Evolutionary conservation across 1,140 invertebrate species (phyloP).

Genomic region (Dolichoris vasculosae): DNA sequence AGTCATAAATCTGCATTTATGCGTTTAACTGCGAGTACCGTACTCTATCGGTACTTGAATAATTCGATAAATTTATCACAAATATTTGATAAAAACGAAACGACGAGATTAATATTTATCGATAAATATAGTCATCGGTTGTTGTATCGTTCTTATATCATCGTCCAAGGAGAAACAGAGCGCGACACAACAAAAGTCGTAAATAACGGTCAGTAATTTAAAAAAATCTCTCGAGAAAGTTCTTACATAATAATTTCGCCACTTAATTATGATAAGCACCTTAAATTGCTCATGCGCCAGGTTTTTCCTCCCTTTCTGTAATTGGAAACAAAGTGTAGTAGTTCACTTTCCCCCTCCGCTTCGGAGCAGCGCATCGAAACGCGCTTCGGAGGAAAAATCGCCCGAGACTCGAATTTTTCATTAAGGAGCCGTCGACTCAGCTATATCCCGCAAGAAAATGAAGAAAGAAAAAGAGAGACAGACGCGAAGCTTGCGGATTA

Average conservation of each 20-base stretch:
- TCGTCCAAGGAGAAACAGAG: neutral
- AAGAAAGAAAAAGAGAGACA: conserved; percentile 48
- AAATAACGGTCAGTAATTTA: neutral
- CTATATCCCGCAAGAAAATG: conserved; percentile 62
- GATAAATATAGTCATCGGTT: too few relatives aligned
- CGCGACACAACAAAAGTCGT: neutral
- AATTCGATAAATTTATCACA: too few relatives aligned
- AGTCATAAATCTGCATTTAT: too few relatives aligned
- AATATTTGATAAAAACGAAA: too few relatives aligned
- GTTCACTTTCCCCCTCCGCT: neutral
- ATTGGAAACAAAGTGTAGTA: conserved; percentile 35
- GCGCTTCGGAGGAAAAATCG: conserved; percentile 53
- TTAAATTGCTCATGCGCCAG: conserved; percentile 2
- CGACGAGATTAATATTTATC: too few relatives aligned
- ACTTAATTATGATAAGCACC: conserved; percentile 32
- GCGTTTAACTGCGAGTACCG: too few relatives aligned
- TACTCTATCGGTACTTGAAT: too few relatives aligned
- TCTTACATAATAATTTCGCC: conserved; percentile 19
- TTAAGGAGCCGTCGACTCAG: conserved; percentile 75
- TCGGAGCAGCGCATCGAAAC: neutral
- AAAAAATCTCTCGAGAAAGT: neutral
- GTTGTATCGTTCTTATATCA: too few relatives aligned
- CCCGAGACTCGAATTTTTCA: conserved; percentile 70
- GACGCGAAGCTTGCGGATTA: conserved; percentile 67
- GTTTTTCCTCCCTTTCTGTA: conserved; percentile 13